Evolutionary conservation across 2,113 vertebrate species (phyloP), one percentile per base, ranked within the genome.

Genomic region (Bombycilla garrulus): DNA sequence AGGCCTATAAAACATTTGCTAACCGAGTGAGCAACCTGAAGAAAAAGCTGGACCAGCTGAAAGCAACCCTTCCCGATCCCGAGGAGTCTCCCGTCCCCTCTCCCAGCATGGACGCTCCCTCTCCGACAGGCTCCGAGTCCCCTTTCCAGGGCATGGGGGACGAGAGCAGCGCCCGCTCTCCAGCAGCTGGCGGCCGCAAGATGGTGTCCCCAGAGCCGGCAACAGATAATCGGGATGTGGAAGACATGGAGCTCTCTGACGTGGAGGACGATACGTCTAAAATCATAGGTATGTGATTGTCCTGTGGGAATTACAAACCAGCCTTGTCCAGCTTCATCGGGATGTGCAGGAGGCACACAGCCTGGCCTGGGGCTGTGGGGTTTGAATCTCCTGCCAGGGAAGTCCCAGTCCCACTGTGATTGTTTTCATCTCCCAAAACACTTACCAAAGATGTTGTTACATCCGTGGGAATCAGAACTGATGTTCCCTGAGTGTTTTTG

Each of bases 211-310:
- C 98, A 0, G 98, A 98, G 44, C 97, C 97, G 1, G 98, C 97
- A 0, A 98, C 96, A 0, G 99, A 99, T 89, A 99, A 99, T 65
- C 96, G 98, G 48, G 98, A 99, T 1, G 98, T 98, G 86, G 99
- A 99, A 48, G 99, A 99, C 97, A 99, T 99, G 99, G 99, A 99
- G n/a, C 97, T 99, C 78, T 99, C 99, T 0, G 99, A 99, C 2
- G 98, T 99, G 78, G 99, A 99, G 72, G 98, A 98, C 1, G 85
- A 96, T 8, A 45, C 97, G 0, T 93, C 98, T 2, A 97, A 98
- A 72, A 99, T 99, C 42, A 98, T 98, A 1, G 98, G 99, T 99
- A 96, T 8, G 98, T 78, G 2, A 1, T 12, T 3, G 31, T 33
- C 0, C 1, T 5, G n/a, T 15, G 78, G 61, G 54, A 24, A 6